These are phyloP conservation scores for Opisthograptis luteolata DNA, from an alignment of 2,888 invertebrate genomes.

Conservation along the genomic window DNA sequence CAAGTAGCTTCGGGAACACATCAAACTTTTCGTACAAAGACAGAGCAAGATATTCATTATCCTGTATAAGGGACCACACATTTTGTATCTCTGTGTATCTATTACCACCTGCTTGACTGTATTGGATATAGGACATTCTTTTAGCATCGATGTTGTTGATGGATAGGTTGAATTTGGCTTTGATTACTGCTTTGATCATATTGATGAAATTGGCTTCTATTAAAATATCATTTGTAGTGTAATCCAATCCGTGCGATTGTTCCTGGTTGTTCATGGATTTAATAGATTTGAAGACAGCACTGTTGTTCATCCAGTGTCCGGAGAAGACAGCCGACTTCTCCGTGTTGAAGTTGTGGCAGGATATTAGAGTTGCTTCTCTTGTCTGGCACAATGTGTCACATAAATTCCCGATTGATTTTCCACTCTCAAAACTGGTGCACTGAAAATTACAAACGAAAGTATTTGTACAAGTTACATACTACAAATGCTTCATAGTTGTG, in stretches of 20 bases:
- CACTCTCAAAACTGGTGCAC: conserved; percentile 82
- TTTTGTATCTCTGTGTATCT: conserved; percentile 84
- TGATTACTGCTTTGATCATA: conserved; percentile 78
- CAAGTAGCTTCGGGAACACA: conserved; percentile 86
- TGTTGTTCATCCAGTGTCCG: conserved; percentile 83
- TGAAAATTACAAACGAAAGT: conserved; percentile 56
- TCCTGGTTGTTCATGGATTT: conserved; percentile 60
- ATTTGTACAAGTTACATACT: not conserved
- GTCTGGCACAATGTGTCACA: conserved; percentile 85
- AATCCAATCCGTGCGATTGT: conserved; percentile 67
- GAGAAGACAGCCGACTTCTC: conserved; percentile 86
- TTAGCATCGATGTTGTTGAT: conserved; percentile 75
- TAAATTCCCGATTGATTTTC: conserved; percentile 85
- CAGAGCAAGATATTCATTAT: conserved; percentile 87
- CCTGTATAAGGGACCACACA: conserved; percentile 86
- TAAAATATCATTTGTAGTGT: conserved; percentile 74
- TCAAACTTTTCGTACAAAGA: conserved; percentile 84
- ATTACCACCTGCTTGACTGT: conserved; percentile 60
- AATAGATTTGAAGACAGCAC: conserved; percentile 84
- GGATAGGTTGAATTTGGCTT: conserved; percentile 81
- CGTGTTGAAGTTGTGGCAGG: conserved; percentile 85
- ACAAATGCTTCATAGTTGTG: no score
- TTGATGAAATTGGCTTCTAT: conserved; percentile 79
- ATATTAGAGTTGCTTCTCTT: conserved; percentile 74
- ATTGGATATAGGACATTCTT: conserved; percentile 71